These are phyloP conservation scores for Daboia siamensis DNA, from an alignment of 2,113 vertebrate species.

Conservation along the genomic window DNA sequence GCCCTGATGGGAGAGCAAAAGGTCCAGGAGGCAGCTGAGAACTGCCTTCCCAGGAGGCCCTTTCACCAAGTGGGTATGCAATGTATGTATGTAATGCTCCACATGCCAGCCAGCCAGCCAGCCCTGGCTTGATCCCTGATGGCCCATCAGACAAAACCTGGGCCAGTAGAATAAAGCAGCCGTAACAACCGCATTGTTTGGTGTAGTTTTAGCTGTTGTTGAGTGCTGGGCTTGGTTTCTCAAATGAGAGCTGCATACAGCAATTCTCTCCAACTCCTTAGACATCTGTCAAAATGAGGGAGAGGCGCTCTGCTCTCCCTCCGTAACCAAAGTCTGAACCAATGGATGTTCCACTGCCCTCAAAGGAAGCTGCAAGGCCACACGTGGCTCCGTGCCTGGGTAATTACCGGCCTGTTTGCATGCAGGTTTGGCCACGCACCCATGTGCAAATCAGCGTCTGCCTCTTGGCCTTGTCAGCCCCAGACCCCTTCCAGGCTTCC, in stretches of 20 bases:
- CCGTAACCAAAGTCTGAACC: background rate
- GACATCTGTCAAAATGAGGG: background rate
- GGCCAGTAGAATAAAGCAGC: background rate
- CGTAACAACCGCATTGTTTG: background rate
- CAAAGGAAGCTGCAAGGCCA: background rate
- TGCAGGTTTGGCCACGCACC: background rate
- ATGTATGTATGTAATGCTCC: background rate
- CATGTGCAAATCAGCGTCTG: background rate
- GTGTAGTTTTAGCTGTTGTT: background rate
- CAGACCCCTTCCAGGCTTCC: background rate
- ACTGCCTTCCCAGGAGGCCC: background rate
- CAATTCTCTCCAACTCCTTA: background rate
- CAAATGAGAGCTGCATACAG: background rate
- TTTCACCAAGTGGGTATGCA: too few relatives aligned
- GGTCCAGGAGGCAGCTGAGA: background rate
- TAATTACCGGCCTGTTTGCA: background rate
- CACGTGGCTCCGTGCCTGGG: rapidly evolving
- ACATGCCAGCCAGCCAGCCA: background rate
- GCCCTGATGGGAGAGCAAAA: conserved; percentile 65
- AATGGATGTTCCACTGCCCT: conserved; percentile 15
- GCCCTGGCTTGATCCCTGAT: background rate
- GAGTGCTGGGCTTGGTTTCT: background rate
- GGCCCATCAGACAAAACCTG: background rate
- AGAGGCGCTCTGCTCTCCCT: background rate
- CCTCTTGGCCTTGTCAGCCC: background rate